Conservation (phyloP, 2,888 invertebrate genomes). For the Drosophila putrida region DNA sequence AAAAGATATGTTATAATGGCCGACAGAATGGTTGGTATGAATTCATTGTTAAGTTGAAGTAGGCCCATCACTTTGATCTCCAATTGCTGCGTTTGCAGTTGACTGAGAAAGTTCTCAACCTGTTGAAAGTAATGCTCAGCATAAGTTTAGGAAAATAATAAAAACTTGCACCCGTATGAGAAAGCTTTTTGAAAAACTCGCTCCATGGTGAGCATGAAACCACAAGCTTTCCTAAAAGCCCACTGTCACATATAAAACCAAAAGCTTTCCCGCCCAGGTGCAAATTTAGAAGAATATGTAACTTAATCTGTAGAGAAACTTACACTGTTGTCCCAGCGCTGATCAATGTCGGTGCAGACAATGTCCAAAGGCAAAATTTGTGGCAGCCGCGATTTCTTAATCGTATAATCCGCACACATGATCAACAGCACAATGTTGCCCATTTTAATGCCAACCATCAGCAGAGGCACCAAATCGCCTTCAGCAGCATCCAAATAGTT, state of each 20-base stretch:
- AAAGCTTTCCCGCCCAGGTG: no score
- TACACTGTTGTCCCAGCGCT: slow-evolving; percentile 80
- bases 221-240: no score
- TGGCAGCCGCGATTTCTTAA: slow-evolving; percentile 67
- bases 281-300: no score
- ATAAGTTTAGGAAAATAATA: not conserved
- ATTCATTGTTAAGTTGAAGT: slow-evolving; percentile 73
- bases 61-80: slow-evolving; percentile 76
- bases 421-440: slow-evolving; percentile 71
- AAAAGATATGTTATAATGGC: slow-evolving; percentile 79
- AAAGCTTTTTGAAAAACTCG: no score
- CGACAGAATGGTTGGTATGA: slow-evolving; percentile 75
- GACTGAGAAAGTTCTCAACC: slow-evolving; percentile 66
- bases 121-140: not conserved
- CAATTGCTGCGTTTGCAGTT: slow-evolving; percentile 69
- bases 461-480: slow-evolving; percentile 44
- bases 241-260: no score
- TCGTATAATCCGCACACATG: slow-evolving; percentile 70
- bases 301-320: slow-evolving; percentile 28
- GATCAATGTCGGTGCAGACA: slow-evolving; percentile 76
- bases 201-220: no score
- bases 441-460: slow-evolving; percentile 60
- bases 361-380: slow-evolving; percentile 70
- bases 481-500: slow-evolving; percentile 50
- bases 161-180: no score